Evolutionary conservation across 2,113 vertebrate genomes (phyloP), one percentile per base, ranked within the genome.

Genomic region (Montifringilla adamsi): DNA sequence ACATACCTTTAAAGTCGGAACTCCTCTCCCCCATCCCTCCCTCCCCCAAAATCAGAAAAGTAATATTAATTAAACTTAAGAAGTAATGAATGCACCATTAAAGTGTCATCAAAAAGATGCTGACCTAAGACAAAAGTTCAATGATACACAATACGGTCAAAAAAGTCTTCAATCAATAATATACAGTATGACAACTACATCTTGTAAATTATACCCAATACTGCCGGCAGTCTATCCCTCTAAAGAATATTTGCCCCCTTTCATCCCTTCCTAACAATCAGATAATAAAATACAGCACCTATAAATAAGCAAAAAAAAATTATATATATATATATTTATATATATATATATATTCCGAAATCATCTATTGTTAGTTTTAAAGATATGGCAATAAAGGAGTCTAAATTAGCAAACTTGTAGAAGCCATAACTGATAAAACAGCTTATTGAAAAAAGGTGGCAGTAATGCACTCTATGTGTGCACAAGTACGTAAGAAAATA

Each of bases 191-290:
- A 99, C 98, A 99, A 99, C 98, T 99, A 99, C 98, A 99, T 98
- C 98, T 99, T 98, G 99, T 99, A 99, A 99, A 99, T 99, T 99
- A 99, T 99, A 99, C 98, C 99, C 99, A 99, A 99, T 99, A 99
- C 99, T 99, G 99, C 99, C 99, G 99, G 99, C 99, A 99, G 99
- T 99, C 99, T 99, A 99, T 99, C 99, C 98, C 98, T 99, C 99
- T 99, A 99, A 98, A 98, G 98, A 98, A 98, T 98, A 99, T 98
- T 99, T 99, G 98, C 98, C 98, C 98, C 98, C 98, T 98, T 98
- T 98, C 98, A 99, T 99, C 98, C 98, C 98, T 99, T 99, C 98
- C 98, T 99, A 98, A 98, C 98, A 98, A 98, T 98, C 98, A 99
- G 98, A 99, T 99, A 98, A 99, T 98, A 98, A 99, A 99, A 99